These are phyloP conservation scores for Hypocryptadius cinnamomeus DNA, from an alignment of 2,113 vertebrate species.

Conservation along the genomic window DNA sequence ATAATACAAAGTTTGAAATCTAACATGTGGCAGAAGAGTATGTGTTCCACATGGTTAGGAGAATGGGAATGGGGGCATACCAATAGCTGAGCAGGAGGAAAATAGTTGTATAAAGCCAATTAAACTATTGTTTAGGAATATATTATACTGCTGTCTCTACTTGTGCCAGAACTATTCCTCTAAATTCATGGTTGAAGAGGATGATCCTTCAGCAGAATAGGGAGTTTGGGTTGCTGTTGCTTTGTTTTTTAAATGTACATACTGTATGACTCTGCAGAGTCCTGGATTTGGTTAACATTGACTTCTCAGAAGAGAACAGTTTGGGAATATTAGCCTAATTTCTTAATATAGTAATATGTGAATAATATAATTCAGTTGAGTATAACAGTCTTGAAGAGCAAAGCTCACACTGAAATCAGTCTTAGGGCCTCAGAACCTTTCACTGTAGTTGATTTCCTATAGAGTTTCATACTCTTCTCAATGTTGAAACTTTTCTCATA, in stretches of 20 bases:
- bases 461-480: background rate
- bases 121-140: background rate
- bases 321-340: background rate
- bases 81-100: background rate
- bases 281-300: background rate
- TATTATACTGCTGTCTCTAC: background rate
- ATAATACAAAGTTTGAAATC: conserved; percentile 6
- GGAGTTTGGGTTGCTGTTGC: background rate
- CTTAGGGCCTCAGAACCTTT: background rate
- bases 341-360: background rate
- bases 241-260: background rate
- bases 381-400: background rate
- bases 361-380: background rate
- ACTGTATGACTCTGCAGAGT: background rate
- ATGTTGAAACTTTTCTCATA: background rate
- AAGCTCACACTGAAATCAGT: background rate
- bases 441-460: background rate
- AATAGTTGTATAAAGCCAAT: background rate
- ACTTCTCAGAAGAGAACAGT: background rate
- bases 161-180: background rate
- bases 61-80: background rate
- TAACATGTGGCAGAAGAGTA: conserved; percentile 37
- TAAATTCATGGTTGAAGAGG: background rate
- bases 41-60: conserved; percentile 48
- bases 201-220: background rate